phyloP scores from a whole-genome alignment of 1,140 invertebrate species.

The Drosophila simulans region DNA sequence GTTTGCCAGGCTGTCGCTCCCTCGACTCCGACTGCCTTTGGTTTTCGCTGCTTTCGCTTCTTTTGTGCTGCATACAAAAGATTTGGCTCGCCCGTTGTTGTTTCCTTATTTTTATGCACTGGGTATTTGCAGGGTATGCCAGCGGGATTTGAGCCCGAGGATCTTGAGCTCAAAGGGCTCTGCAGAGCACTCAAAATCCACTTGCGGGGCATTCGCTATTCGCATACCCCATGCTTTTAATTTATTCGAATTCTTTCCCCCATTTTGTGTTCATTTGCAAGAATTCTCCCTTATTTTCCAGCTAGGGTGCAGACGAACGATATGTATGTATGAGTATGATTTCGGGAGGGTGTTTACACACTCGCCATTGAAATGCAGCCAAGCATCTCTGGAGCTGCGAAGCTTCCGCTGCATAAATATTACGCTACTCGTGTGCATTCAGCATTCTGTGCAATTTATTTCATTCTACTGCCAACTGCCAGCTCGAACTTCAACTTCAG shows the following conservation, averaged over 20 bases:
- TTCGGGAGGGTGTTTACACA: slow-evolving; percentile 58
- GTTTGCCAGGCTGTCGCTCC: slow-evolving; percentile 36
- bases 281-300: slow-evolving; percentile 76
- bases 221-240: slow-evolving; percentile 19
- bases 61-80: slow-evolving; percentile 79
- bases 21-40: slow-evolving; percentile 29
- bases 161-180: slow-evolving; percentile 4
- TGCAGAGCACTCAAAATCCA: background rate
- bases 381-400: slow-evolving; percentile 61
- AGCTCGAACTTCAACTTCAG: slow-evolving; percentile 21
- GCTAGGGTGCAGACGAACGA: slow-evolving; percentile 24
- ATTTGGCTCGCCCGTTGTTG: slow-evolving; percentile 63
- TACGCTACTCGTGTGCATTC: slow-evolving; percentile 70
- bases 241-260: slow-evolving; percentile 45
- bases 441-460: slow-evolving; percentile 78
- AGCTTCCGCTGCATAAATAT: slow-evolving; percentile 78
- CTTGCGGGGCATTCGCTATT: slow-evolving; percentile 30
- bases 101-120: slow-evolving; percentile 50
- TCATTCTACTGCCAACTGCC: slow-evolving; percentile 56
- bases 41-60: slow-evolving; percentile 53
- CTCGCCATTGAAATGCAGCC: slow-evolving; percentile 78
- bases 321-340: slow-evolving; percentile 13
- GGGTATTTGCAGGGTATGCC: slow-evolving; percentile 17
- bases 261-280: slow-evolving; percentile 79
- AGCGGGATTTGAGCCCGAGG: background rate